Evolutionary conservation across 2,113 vertebrate species (phyloP), one percentile per base, ranked within the genome.

Genomic region (Tragelaphus imberbis): DNA sequence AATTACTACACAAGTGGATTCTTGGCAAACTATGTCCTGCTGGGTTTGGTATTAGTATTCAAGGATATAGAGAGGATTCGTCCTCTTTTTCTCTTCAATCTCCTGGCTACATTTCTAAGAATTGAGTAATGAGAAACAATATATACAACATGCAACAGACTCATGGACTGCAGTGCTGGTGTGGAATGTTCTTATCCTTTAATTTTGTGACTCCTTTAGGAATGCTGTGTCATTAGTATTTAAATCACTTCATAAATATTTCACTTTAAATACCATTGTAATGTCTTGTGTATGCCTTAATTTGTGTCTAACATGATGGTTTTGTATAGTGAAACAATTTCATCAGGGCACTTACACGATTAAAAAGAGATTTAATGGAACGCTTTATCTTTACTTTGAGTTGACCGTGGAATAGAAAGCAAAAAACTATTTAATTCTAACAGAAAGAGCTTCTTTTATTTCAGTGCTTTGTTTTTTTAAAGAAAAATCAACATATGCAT

Each of bases 201-300:
- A 71, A 6, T 79, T 91, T 98, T 98, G 95, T 98, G 98, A 93
- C 91, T 98, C 89, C 97, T 97, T 87, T 98, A 98, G 97, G 95
- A 98, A 97, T 97, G 97, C 88, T 97, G 98, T 94, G 97, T 98
- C 98, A 98, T 99, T 99, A 99, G 98, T 98, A 99, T 99, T 99
- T 99, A 99, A 99, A 99, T 98, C 98, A 98, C 97, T 99, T 98
- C 98, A 99, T 99, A 98, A 98, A 99, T 99, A 98, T 99, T 99
- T 99, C 98, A 98, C 95, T 98, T 98, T 98, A 97, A 99, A 99
- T 98, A 98, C 97, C 80, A 3, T 94, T 95, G 98, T 98, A 99
- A 98, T 85, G 51, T 97, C 98, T 98, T 97, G 96, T 98, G 96
- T 95, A 98, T 97, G 97, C 92, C 96, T 98, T 99, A 98, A 98